Evolutionary conservation across 2,888 invertebrate species (phyloP).

Genomic region (Tortricodes alternella): DNA sequence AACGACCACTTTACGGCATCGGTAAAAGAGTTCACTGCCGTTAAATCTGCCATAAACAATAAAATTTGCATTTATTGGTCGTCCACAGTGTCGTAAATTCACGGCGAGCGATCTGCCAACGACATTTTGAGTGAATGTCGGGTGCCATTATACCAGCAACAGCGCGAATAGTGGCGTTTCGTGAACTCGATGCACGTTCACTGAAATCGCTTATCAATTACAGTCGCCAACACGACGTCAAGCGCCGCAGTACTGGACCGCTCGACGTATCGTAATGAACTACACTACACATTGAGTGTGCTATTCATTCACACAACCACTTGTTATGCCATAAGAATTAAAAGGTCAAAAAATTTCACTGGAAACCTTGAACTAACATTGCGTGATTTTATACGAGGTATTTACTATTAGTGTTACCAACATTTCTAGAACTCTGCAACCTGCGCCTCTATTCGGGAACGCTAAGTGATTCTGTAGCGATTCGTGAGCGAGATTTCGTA

Average conservation of each 20-base stretch:
- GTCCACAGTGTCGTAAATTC: conserved; percentile 76
- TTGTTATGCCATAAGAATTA: too few relatives aligned
- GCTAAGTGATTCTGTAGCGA: too few relatives aligned
- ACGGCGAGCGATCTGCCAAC: conserved; percentile 72
- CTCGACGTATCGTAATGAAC: conserved; percentile 22
- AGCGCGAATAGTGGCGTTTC: conserved; percentile 57
- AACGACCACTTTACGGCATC: conserved; percentile 70
- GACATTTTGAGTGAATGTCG: conserved; percentile 78
- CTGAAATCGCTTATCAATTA: conserved; percentile 76
- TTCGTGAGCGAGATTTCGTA: too few relatives aligned
- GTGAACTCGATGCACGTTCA: conserved; percentile 68
- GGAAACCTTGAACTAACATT: too few relatives aligned
- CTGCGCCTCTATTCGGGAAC: too few relatives aligned
- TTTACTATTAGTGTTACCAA: too few relatives aligned
- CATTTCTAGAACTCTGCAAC: too few relatives aligned
- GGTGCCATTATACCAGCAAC: conserved; percentile 60
- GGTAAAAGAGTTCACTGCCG: conserved; percentile 77
- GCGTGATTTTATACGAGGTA: too few relatives aligned
- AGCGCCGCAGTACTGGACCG: conserved; percentile 49
- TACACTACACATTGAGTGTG: conserved; percentile 57
- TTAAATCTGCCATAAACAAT: conserved; percentile 81
- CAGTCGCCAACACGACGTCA: conserved; percentile 55
- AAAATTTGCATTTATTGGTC: conserved; percentile 83
- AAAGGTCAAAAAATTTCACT: too few relatives aligned
- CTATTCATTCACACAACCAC: too few relatives aligned